phyloP scores from a whole-genome alignment of 1,140 invertebrate genomes.

The Megalopta genalis region DNA sequence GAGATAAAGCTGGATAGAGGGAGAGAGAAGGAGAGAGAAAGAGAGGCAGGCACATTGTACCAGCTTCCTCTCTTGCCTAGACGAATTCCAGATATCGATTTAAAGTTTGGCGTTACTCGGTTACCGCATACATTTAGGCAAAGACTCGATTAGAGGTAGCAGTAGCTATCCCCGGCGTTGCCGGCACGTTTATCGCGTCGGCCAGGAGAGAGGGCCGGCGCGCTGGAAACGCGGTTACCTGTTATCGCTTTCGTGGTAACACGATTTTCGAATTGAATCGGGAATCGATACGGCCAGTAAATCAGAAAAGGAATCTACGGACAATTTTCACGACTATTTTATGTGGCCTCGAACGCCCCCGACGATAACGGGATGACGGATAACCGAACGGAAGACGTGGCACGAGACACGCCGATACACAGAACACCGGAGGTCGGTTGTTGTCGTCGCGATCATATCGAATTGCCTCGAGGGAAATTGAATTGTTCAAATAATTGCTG shows the following conservation, averaged over 20 bases:
- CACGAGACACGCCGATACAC: not conserved
- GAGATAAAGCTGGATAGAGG: not conserved
- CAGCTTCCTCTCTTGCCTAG: slow-evolving; percentile 19
- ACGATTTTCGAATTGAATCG: slow-evolving; percentile 51
- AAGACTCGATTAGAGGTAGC: slow-evolving; percentile 49
- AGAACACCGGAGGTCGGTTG: no score
- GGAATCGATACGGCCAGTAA: slow-evolving; percentile 43
- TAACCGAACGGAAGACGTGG: not conserved
- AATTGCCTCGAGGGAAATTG: no score
- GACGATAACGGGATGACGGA: slow-evolving; percentile 38
- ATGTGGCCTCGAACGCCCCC: slow-evolving; percentile 21
- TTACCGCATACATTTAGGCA: slow-evolving; percentile 43
- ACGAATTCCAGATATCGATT: slow-evolving; percentile 63
- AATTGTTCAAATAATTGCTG: no score
- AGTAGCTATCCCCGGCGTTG: slow-evolving; percentile 11
- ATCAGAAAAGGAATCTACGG: slow-evolving; percentile 39
- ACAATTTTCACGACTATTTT: slow-evolving; percentile 51
- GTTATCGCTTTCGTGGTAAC: slow-evolving; percentile 45
- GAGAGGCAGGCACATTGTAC: not conserved
- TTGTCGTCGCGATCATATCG: no score
- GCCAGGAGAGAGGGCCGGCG: slow-evolving; percentile 11
- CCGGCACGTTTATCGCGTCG: slow-evolving; percentile 35
- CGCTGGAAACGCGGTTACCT: slow-evolving; percentile 34
- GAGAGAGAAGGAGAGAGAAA: not conserved
- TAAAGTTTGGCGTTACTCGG: slow-evolving; percentile 58